Percentiles rank a stretch among this genome's conserved stretches.
Evolutionary conservation across 2,113 vertebrate species (phyloP).

Genomic region (Balaenoptera acutorostrata): DNA sequence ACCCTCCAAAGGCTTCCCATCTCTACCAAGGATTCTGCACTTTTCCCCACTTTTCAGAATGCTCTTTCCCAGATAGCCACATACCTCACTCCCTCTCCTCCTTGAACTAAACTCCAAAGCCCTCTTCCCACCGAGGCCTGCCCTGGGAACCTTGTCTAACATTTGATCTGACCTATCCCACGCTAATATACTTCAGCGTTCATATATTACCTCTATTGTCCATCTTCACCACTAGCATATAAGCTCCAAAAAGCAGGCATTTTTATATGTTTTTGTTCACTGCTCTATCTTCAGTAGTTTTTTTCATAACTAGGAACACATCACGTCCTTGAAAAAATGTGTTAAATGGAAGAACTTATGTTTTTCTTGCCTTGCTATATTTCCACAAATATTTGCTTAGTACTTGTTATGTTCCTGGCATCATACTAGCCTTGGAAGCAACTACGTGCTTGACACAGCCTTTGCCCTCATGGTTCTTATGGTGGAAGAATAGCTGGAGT

Average conservation of each 20-base stretch:
- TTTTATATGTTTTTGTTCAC: not conserved
- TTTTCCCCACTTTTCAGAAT: not conserved
- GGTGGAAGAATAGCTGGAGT: not conserved
- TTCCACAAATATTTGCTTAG: not conserved
- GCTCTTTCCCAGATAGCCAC: rapidly evolving
- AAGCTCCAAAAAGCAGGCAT: not conserved
- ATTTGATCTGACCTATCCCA: not conserved
- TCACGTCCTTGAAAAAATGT: not conserved
- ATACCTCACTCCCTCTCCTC: too few relatives aligned
- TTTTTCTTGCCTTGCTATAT: not conserved
- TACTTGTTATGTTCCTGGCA: not conserved
- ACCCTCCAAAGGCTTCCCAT: not conserved
- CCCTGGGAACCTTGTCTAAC: not conserved
- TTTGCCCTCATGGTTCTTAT: not conserved
- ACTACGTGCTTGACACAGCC: not conserved
- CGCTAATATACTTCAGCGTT: not conserved
- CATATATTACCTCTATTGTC: not conserved
- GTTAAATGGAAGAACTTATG: not conserved
- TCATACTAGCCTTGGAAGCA: not conserved
- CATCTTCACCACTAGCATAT: not conserved
- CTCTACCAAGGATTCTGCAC: not conserved
- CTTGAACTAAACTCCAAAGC: not conserved
- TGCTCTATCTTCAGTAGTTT: not conserved
- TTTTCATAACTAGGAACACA: not conserved
- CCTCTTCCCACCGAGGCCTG: not conserved